These are phyloP conservation scores for Danio kyathit DNA, from an alignment of 2,797 vertebrate species.

Conservation along the genomic window DNA sequence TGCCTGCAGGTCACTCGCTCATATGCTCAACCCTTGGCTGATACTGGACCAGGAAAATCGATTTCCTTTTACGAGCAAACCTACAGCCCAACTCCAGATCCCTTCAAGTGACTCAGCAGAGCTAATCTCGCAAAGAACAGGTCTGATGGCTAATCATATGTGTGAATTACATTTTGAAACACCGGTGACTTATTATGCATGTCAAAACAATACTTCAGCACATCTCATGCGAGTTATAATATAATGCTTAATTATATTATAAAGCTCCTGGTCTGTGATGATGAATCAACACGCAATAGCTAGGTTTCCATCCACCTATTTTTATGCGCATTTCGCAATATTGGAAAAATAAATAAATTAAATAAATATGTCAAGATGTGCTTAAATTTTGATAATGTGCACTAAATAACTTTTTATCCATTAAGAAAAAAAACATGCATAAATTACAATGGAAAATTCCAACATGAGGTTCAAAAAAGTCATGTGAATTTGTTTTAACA, in stretches of 20 bases:
- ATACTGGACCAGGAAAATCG: background rate
- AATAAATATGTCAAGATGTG: too few species aligned
- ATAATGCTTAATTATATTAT: background rate
- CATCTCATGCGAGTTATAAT: conserved; percentile 6
- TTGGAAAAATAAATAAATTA: too few species aligned
- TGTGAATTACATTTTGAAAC: conserved; percentile 23
- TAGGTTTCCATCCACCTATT: too few species aligned
- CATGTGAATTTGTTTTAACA: too few species aligned
- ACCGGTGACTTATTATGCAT: conserved; percentile 13
- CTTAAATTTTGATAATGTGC: too few species aligned
- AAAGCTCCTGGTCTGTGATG: background rate
- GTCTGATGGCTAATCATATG: background rate
- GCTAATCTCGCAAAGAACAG: conserved; percentile 9
- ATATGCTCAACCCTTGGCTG: background rate
- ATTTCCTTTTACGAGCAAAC: conserved; percentile 9
- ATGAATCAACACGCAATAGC: background rate
- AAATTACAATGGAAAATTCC: too few species aligned
- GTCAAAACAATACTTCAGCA: conserved; percentile 36
- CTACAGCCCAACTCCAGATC: background rate
- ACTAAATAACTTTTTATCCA: too few species aligned
- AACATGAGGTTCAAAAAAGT: too few species aligned
- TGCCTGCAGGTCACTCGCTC: background rate
- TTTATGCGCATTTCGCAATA: too few species aligned
- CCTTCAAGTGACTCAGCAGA: conserved; percentile 19
- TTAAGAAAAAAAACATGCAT: too few species aligned